Base-by-base conservation (phyloP, 2,888 invertebrate genomes). In the Caenorhabditis wallacei region DNA sequence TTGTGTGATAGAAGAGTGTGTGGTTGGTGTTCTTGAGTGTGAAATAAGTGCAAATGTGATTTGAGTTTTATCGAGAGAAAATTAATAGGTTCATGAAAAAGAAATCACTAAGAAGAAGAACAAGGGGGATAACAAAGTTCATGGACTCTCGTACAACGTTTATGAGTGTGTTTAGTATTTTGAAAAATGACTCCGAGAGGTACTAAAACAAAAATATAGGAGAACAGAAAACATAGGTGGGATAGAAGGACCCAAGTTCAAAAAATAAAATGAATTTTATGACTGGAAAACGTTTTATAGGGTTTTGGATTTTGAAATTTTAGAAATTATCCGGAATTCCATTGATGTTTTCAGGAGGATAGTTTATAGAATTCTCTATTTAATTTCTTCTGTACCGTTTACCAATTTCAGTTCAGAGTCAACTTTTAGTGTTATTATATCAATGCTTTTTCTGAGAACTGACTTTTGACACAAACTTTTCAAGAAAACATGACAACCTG, bases 1-100 rank as follows among this genome's bases (percentile, higher is more conserved):
- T 43, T 37, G 68, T 37, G 69, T 56, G 61, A 71, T 53, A 63
- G 72, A 20, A 48, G 59, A 46, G 54, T 26, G 59, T 22, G 30
- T 24, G 40, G 11, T 2, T 8, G 46, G 43, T 59, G 43, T 26
- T 43, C 26, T 51, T 35, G 40, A 59, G 69, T 68, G 76, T 54
- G 59, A 61, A 48, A 11, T 48, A 4, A 69, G 76, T 76, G 76
- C 76, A 69, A 69, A 22, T 30, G 51, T 18, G 40, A 40, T 69
- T 10, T 10, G 56, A 40, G 0, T 20, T 43, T 43, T 3, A 7
- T 40, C 56, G n/a, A 53, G 24, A 18, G 37, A 40, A 57, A 26
- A 43, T 53, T 75, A 66, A 66, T 66, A 40, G 26, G 43, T 56
- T 56, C 40, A 59, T 16, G 7, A 10, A 10, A 48, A 16, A n/a